phyloP scores from a whole-genome alignment of 1,140 invertebrate genomes.

The Pogonomyrmex barbatus region DNA sequence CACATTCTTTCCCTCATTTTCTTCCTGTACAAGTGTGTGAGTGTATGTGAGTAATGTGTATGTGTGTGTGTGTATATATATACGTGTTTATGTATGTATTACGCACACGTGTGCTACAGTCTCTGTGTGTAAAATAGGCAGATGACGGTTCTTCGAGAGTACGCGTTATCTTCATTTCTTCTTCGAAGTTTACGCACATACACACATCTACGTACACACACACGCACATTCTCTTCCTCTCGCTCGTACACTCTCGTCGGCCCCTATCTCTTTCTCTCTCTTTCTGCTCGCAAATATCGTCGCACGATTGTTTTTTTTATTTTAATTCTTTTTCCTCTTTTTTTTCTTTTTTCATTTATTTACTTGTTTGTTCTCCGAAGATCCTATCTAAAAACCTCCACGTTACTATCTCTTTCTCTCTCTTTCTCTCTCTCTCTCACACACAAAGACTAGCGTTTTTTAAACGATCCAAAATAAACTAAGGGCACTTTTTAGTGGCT shows the following conservation, averaged over 20 bases:
- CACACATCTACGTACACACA: constrained; percentile 68
- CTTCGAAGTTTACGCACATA: constrained; percentile 70
- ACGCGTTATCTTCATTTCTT: constrained; percentile 47
- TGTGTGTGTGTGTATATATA: constrained; percentile 66
- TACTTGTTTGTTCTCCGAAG: constrained; percentile 75
- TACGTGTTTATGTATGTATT: background rate
- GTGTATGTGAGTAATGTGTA: constrained; percentile 73
- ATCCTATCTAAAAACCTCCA: constrained; percentile 81
- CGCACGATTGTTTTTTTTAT: constrained; percentile 31
- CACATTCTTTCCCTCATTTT: constrained; percentile 72
- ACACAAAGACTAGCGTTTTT: constrained; percentile 83
- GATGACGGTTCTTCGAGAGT: constrained; percentile 65
- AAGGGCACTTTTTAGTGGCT: constrained; percentile 85
- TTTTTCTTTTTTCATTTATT: constrained; percentile 70
- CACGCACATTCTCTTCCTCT: constrained; percentile 49
- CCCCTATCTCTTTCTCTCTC: constrained; percentile 19
- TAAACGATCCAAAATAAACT: constrained; percentile 85
- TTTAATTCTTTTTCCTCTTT: constrained; percentile 39
- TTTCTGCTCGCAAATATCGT: constrained; percentile 43
- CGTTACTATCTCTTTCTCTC: constrained; percentile 68
- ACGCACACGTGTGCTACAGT: constrained; percentile 33
- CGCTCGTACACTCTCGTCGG: constrained; percentile 57
- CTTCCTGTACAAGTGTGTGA: constrained; percentile 27
- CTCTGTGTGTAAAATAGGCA: constrained; percentile 73
- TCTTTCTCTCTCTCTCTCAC: constrained; percentile 67